Evolutionary conservation across 2,113 vertebrate species (phyloP).

Genomic region (Vireo altiloquus): DNA sequence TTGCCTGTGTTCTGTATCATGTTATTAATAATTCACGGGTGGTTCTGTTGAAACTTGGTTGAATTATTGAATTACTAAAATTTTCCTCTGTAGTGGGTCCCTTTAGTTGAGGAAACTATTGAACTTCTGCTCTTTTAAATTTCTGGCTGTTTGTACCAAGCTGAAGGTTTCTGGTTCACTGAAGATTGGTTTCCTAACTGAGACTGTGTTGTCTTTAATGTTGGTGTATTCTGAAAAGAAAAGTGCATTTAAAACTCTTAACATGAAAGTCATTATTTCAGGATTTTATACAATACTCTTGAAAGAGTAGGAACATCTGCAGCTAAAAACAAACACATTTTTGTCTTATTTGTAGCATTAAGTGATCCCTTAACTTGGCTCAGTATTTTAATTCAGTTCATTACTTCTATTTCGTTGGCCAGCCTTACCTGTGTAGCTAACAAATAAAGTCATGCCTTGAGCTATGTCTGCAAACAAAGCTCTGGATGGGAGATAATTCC

Average conservation of each 20-base stretch:
- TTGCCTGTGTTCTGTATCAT: neutral
- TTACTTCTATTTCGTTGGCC: neutral
- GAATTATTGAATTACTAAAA: neutral
- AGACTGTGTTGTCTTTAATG: neutral
- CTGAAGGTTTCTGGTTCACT: neutral
- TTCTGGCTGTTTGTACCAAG: neutral
- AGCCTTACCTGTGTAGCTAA: neutral
- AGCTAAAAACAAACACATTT: neutral
- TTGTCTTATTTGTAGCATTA: neutral
- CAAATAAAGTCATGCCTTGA: neutral
- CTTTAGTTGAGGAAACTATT: neutral
- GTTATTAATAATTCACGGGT: neutral
- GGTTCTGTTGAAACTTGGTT: neutral
- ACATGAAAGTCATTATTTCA: neutral
- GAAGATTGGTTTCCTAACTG: neutral
- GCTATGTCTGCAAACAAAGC: neutral
- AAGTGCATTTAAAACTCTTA: neutral
- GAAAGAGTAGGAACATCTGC: neutral
- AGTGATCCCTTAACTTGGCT: neutral
- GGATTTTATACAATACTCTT: neutral
- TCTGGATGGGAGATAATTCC: neutral
- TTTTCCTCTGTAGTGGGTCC: accelerated
- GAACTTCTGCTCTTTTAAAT: neutral
- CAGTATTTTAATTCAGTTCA: neutral
- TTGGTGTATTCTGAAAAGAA: neutral